Percentiles rank a stretch among this genome's conserved stretches.
Evolutionary conservation across 1,140 invertebrate genomes (phyloP).

Genomic region (Eubasilissa regina): DNA sequence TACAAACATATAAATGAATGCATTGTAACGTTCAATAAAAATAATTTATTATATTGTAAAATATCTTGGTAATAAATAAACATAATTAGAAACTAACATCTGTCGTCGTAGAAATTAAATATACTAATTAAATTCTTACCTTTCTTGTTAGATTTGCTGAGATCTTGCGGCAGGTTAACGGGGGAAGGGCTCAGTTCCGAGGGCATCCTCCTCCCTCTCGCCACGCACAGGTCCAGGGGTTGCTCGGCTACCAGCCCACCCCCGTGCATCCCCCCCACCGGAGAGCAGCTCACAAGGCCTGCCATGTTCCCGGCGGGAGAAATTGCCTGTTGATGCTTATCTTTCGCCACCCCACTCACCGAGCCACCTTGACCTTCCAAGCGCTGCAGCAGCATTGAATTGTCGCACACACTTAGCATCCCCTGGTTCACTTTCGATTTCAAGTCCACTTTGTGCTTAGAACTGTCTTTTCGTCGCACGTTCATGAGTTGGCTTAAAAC

Average conservation of each 20-base stretch:
- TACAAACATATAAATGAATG: too few species aligned
- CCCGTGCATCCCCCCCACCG: conserved; percentile 51
- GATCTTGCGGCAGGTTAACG: conserved; percentile 48
- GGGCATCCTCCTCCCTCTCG: conserved; percentile 36
- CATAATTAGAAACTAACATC: background rate
- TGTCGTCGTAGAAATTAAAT: background rate
- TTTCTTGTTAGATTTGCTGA: conserved; percentile 56
- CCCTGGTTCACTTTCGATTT: conserved; percentile 12
- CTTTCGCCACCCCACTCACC: background rate
- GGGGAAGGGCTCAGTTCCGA: conserved; percentile 17
- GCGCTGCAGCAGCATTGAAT: conserved; percentile 39
- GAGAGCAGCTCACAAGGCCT: conserved; percentile 53
- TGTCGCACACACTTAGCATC: background rate
- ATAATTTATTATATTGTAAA: too few species aligned
- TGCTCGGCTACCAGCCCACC: conserved; percentile 54
- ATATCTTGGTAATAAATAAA: too few species aligned
- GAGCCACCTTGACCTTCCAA: conserved; percentile 29
- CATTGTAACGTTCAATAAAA: too few species aligned
- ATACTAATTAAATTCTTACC: conserved; percentile 34
- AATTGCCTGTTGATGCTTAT: background rate
- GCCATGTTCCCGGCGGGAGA: conserved; percentile 43
- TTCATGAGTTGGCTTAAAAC: conserved; percentile 66
- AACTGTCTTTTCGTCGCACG: conserved; percentile 64
- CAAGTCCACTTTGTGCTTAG: conserved; percentile 30
- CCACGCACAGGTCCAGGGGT: conserved; percentile 56